Evolutionary conservation across 2,113 vertebrate species (phyloP), one percentile per base, ranked within the genome.

Genomic region (Phylloscopus whistleri): DNA sequence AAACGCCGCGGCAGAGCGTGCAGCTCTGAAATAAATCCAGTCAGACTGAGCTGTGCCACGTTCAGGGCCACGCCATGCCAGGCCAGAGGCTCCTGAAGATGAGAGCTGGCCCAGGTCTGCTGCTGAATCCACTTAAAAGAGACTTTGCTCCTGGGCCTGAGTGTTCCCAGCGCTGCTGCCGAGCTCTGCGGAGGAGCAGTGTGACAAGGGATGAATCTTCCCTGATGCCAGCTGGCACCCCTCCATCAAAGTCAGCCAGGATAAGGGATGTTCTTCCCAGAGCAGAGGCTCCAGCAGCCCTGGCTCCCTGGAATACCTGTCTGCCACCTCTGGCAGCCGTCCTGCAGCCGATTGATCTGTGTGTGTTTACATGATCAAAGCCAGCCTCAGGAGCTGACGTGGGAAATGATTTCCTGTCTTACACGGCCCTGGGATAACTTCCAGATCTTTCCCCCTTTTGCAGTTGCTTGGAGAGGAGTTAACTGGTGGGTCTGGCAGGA

Each of bases 391-490:
- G 53, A 60, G 44, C 13, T 43, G 92, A 84, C 1, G 11, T 24
- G 68, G 31, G 55, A 81, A 91, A 92, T 60, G 56, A 91, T 88
- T 93, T 90, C 75, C 82, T 92, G 82, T 93, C 93, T 74, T 52
- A 59, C 39, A 16, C 18, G 7, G 85, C 79, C 48, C 19, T 37
- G 85, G 60, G 81, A 55, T 94, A 84, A 58, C 78, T 92, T 91
- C 83, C 87, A 94, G 59, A 74, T 88, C 87, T 62, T 62, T 72
- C 55, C 55, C 59, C 55, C 55, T 39, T 84, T 86, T 67, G 35
- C 79, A 72, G 4, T n/a, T 1, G 12, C 4, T 3, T 3, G 20
- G 85, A 64, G 60, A 52, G 79, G 59, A 91, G 64, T 74, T 30
- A 96, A 93, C 73, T 64, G 67, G 2, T 2, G 52, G 84, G 60